Evolutionary conservation across 2,888 invertebrate genomes (phyloP), one percentile per base, ranked within the genome.

Genomic region (Apocheima hispidaria): DNA sequence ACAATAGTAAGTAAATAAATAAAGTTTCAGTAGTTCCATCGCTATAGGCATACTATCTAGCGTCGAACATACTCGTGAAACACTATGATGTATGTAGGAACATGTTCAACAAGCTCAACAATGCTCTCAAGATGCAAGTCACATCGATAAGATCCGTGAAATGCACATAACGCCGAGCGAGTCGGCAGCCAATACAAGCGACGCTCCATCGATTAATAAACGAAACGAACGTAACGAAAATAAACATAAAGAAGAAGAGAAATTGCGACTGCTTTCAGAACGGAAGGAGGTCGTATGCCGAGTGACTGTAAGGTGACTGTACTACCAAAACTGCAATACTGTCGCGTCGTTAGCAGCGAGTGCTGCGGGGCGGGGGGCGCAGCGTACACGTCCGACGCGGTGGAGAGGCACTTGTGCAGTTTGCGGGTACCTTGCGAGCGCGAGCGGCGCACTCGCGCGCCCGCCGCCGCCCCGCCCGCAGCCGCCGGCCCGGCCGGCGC

Each of bases 321-420:
- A 97, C 96, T 97, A 97, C 97, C 97, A 96, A 97, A 96, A 96
- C 97, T 97, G 96, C 96, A 96, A 96, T 97, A 97, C 95, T 97
- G 97, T 94, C 97, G 96, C 94, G 96, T 95, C 94, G 96, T 95
- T 93, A 96, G 95, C 93, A 96, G 95, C 94, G 93, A 93, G 93
- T 95, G 93, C 88, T 90, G 93, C 90, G 92, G 93, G 93, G 94
- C 90, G 93, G 91, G 90, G 87, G 92, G 89, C 92, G 92, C 93
- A 91, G 88, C 93, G 93, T 94, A 96, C 92, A 95, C 95, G 95
- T 96, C 96, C 93, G 96, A 96, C 93, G 96, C 96, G 87, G 97
- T 96, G 93, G 96, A 96, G 93, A 96, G 96, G 95, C 97, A 97
- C 95, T 97, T 97, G 95, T 96, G 96, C 93, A 97, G 96, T 94